phyloP scores from a whole-genome alignment of 92 coral and sea anemone species.

The Epizoanthus ramosus region DNA sequence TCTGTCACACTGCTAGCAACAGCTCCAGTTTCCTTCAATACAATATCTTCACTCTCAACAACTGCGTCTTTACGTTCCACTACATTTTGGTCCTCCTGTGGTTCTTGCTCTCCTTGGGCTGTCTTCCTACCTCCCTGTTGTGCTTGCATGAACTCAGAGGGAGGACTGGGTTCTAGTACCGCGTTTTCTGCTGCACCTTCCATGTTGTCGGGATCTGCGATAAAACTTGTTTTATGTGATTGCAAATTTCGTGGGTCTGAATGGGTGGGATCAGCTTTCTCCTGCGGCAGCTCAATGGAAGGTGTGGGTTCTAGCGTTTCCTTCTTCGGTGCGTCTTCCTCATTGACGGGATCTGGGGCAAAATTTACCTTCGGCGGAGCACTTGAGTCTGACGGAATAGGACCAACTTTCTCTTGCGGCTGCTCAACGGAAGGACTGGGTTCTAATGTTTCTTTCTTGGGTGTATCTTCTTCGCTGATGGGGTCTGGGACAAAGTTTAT shows the following conservation, averaged over 20 bases:
- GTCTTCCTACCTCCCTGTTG: neutral
- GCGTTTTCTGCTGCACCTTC: neutral
- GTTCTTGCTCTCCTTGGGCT: neutral
- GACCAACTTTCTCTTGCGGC: neutral
- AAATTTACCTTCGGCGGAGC: conserved; percentile 10
- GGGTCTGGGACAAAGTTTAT: conserved; percentile 42
- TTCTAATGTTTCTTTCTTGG: neutral
- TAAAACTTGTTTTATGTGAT: neutral
- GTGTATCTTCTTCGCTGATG: neutral
- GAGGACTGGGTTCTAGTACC: neutral
- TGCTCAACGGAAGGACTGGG: neutral
- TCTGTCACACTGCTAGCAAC: neutral
- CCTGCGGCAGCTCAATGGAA: neutral
- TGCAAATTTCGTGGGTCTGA: neutral
- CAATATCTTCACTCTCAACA: neutral
- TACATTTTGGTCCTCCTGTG: neutral
- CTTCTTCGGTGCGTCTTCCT: neutral
- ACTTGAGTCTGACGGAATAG: neutral
- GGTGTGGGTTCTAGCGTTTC: neutral
- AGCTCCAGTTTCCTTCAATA: neutral
- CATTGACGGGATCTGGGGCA: conserved; percentile 28
- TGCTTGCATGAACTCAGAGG: neutral
- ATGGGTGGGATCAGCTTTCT: neutral
- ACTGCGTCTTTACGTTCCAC: neutral
- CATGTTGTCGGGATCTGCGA: too few species aligned